phyloP scores from a whole-genome alignment of 2,797 vertebrate genomes.

The Brachymystax lenok region DNA sequence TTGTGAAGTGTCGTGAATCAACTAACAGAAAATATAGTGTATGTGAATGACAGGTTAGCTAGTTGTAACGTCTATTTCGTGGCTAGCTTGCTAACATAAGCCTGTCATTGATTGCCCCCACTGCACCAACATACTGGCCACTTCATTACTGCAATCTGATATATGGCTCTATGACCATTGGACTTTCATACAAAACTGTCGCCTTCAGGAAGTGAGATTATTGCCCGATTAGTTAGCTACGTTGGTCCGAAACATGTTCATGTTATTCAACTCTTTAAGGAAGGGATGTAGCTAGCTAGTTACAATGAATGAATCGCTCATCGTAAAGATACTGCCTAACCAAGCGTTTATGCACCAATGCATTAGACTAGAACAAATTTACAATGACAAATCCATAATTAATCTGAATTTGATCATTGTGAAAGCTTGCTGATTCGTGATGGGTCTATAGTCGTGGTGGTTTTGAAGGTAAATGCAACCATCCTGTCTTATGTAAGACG shows the following conservation, averaged over 20 bases:
- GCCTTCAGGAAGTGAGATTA: constrained; percentile 23
- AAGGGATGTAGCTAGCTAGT: neutral
- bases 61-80: no score
- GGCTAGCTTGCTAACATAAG: neutral
- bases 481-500: neutral
- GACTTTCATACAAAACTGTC: constrained; percentile 6
- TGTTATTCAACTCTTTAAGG: neutral
- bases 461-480: neutral
- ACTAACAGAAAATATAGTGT: neutral
- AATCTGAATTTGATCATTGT: no score
- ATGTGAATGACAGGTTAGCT: no score
- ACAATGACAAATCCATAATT: neutral
- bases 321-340: neutral
- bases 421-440: neutral
- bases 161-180: constrained; percentile 52
- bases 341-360: neutral
- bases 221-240: constrained; percentile 15
- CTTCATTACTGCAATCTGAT: constrained; percentile 14
- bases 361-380: neutral
- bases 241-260: constrained; percentile 28
- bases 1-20: neutral
- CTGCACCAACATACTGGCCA: neutral
- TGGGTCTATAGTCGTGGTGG: neutral
- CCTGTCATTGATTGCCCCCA: neutral
- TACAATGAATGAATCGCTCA: constrained; percentile 15